Percentiles rank a stretch among this genome's conserved stretches.
Conservation (phyloP, 2,113 vertebrate species). For the Aspidoscelis tigris region DNA sequence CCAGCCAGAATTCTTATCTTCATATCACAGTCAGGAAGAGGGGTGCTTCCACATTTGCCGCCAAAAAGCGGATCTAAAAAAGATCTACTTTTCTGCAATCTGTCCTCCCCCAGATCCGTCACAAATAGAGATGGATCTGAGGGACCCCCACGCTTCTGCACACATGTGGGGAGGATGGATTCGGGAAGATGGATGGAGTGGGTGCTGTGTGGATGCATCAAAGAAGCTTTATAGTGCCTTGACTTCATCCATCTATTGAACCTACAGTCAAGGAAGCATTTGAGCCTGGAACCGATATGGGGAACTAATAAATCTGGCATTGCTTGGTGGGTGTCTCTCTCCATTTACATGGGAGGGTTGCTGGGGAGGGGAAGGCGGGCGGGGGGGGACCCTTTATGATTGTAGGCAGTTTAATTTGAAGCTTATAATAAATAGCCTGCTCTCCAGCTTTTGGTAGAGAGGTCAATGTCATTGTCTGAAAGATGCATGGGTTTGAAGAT, state of each 20-base stretch:
- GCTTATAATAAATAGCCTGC: slow-evolving; percentile 60
- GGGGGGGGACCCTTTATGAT: slow-evolving; percentile 3
- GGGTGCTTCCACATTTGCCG: too few species aligned
- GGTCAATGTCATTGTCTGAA: slow-evolving; percentile 59
- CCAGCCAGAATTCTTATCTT: not conserved
- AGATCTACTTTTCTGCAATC: too few species aligned
- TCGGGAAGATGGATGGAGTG: too few species aligned
- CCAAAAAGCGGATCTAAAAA: too few species aligned
- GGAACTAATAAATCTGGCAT: not conserved
- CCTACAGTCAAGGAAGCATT: not conserved
- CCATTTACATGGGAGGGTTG: not conserved
- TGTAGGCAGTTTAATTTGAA: slow-evolving; percentile 49
- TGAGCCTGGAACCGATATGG: too few species aligned
- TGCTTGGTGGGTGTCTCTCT: not conserved
- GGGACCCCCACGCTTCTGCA: too few species aligned
- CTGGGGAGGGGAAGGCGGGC: too few species aligned
- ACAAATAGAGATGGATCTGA: too few species aligned
- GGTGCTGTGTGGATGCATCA: too few species aligned
- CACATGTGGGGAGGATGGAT: too few species aligned
- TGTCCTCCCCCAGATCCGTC: too few species aligned
- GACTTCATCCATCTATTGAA: not conserved
- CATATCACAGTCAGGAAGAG: too few species aligned
- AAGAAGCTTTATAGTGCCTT: not conserved
- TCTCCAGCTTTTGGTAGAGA: slow-evolving; percentile 62
- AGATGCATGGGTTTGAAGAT: slow-evolving; percentile 52